phyloP scores from a whole-genome alignment of 2,888 invertebrate species.

The Phengaris arion region DNA sequence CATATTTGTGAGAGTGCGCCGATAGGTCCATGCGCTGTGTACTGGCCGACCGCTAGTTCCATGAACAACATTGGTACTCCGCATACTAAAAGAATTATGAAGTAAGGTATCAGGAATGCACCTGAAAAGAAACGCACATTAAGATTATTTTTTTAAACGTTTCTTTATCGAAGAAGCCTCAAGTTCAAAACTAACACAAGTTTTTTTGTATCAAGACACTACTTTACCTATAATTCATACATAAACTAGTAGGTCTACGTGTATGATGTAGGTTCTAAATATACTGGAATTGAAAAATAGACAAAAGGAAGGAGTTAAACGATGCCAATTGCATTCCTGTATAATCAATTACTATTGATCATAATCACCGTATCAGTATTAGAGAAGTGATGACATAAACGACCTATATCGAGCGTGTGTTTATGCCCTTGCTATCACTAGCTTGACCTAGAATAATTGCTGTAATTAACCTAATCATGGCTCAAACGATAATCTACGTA shows the following conservation, averaged over 20 bases:
- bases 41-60: conserved; percentile 96
- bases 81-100: conserved; percentile 93
- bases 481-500: conserved; percentile 33
- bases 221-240: neutral
- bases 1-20: conserved; percentile 94
- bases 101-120: conserved; percentile 96
- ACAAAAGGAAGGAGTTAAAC: neutral
- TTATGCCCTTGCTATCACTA: conserved; percentile 52
- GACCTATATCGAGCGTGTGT: conserved; percentile 31
- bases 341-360: neutral
- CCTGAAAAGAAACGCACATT: conserved; percentile 79
- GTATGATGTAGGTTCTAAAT: neutral
- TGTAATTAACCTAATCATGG: conserved; percentile 61
- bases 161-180: too few relatives aligned
- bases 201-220: neutral
- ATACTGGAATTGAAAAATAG: neutral
- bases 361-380: neutral
- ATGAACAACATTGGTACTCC: conserved; percentile 96
- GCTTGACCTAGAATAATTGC: conserved; percentile 63
- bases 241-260: neutral
- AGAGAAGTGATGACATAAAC: conserved; percentile 23
- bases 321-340: neutral
- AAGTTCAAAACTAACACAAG: neutral
- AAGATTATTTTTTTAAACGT: too few relatives aligned
- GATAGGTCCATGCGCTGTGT: conserved; percentile 94